Base-by-base conservation (phyloP, 2,797 vertebrate genomes). In the Enteromius fasciolatus region DNA sequence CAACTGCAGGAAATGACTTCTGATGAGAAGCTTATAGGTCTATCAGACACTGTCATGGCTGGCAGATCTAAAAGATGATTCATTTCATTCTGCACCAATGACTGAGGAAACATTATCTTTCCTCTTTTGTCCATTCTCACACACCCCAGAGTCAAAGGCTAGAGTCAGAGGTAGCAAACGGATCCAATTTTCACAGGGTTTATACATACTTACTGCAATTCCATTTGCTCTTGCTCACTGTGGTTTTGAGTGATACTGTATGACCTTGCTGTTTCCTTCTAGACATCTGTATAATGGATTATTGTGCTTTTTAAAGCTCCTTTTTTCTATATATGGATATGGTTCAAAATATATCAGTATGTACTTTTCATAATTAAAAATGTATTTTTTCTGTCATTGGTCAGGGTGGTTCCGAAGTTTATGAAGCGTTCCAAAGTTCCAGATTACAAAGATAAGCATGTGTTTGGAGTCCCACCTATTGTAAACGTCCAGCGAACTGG, bases 341-440 rank as follows among this genome's bases (percentile, higher is more conserved):
- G 15, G 5, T 57, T 11, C 10, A 23, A 18, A 33, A 9, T 28
- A 28, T 52, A 52, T 52, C 25, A 7, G 28, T 73, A 73, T 11
- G 18, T 50, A 63, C 28, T 63, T 31, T 25, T 36, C 3, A 25
- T 25, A 33, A 14, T 52, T 0, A 76, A 75, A 44, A 5, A 25
- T 1, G 0, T 3, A 2, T 2, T 61, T 66, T 23, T 61, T n/a
- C 8, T 78, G 9, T 81, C 70, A 54, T 78, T 78, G 72, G 5
- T 17, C 88, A 97, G 95, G 96, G 93, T 94, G 0, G 90, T 97
- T 23, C 95, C 96, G 6, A 97, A 96, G 88, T 97, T 97, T 89
- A 96, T 97, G 96, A 96, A 95, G 86, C 91, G 96, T 73, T 95
- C 93, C 64, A 96, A 95, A 88, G 93, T 91, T 39, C 95, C 96